Evolutionary conservation across 2,797 vertebrate species (phyloP), one percentile per base, ranked within the genome.

Genomic region (Mycteria americana): DNA sequence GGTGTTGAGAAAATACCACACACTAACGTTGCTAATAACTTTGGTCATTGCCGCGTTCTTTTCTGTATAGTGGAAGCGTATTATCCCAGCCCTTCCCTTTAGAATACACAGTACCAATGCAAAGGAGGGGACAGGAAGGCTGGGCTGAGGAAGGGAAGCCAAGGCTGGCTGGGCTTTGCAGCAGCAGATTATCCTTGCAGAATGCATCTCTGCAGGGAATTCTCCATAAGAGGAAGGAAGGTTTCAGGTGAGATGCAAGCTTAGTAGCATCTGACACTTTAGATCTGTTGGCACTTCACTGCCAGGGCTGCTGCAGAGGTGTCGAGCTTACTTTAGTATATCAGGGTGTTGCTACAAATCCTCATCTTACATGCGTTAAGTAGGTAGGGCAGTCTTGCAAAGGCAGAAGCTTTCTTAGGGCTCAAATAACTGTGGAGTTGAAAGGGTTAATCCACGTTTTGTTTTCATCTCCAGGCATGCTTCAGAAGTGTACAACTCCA

Each of bases 321-420:
- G 63, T 54, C 0, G 2, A 43, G 13, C 43, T 60, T 50, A 41
- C 5, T 45, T 1, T 1, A 21, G 19, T 11, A 3, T 28, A 18
- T 43, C 9, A 23, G 57, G 18, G 8, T n/a, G 15, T 31, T 23
- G 43, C 27, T 59, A 27, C 14, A 54, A 67, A 60, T n/a, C 33
- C 65, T 63, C 21, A 6, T n/a, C 16, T 59, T 48, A 1, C 4
- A 3, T 2, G 11, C 6, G 3, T 30, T 24, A 24, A 68, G 28
- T 39, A 37, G 14, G 19, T 4, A 54, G 28, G 17, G 13, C 18
- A 14, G 25, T 7, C 31, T 51, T 53, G 43, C 33, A 43, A 50
- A 48, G 22, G 21, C 28, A 48, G 43, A 67, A 67, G 37, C 13
- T 53, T 70, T 31, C 28, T 60, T 59, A 21, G 12, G n/a, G 3